Percentiles rank a stretch among this genome's conserved stretches.
phyloP scores from a whole-genome alignment of 2,797 vertebrate species.

The Peromyscus nudipes region DNA sequence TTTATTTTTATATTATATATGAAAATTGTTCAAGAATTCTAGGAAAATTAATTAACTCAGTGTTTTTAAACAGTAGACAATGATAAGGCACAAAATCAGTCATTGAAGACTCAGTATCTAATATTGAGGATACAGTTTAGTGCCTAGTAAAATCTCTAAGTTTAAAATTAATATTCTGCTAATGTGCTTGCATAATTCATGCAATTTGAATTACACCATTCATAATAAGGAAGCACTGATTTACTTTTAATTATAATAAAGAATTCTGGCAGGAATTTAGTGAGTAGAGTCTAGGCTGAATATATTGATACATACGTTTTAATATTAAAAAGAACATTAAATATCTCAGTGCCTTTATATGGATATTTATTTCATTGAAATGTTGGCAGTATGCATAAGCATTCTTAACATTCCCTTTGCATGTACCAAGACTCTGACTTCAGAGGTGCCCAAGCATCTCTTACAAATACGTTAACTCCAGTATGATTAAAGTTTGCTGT shows the following conservation, averaged over 20 bases:
- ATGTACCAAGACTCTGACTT: conserved; percentile 62
- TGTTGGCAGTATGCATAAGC: conserved; percentile 63
- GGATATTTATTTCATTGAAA: conserved; percentile 1
- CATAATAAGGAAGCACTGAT: conserved; percentile 71
- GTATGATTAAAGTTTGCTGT: conserved; percentile 71
- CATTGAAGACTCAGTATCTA: background rate
- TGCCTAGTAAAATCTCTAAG: conserved; percentile 29
- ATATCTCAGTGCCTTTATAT: background rate
- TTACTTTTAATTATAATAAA: conserved; percentile 72
- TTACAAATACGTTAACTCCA: conserved; percentile 52
- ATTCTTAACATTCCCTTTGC: background rate
- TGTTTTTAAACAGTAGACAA: background rate
- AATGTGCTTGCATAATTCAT: conserved; percentile 73
- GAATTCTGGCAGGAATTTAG: conserved; percentile 61
- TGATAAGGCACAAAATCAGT: background rate
- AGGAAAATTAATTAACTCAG: background rate
- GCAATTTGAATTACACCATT: conserved; percentile 68
- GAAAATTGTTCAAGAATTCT: background rate
- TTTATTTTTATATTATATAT: background rate
- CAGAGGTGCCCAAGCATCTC: background rate
- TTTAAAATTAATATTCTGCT: conserved; percentile 68
- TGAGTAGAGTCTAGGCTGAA: conserved; percentile 53
- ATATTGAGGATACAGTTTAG: conserved; percentile 30
- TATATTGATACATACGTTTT: conserved; percentile 58
- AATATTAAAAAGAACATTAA: conserved; percentile 64